Base-by-base conservation (phyloP, 2,888 invertebrate species). In the Sarcophaga rosellei region DNA sequence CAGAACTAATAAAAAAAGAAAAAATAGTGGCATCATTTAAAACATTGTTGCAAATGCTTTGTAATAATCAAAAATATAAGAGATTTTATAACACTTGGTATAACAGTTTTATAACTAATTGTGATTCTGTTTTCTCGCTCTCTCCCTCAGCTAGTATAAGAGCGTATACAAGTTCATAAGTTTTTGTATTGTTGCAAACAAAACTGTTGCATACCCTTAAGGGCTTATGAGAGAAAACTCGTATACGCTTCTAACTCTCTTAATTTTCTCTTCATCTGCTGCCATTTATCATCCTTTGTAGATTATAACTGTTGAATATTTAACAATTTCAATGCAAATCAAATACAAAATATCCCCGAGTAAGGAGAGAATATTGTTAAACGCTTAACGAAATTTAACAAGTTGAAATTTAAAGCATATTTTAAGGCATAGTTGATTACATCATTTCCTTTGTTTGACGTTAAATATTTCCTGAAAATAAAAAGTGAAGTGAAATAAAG, bases 271-370 rank as follows among this genome's bases (percentile, higher is more conserved):
- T 53, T 15, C 4, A 15, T 53, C 0, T 53, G 53, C 2, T 17
- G 53, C 0, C 6, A 21, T n/a, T 25, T 74, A 11, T 12, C 4
- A 47, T 11, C 25, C 25, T 11, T 44, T 90, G 88, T 88, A 90
- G 90, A 90, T 82, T 89, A 89, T 86, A 91, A 89, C 90, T 91
- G 91, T 90, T 91, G 91, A 91, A 89, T 90, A 86, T 44, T 76
- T 74, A 59, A 79, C 65, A 17, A 57, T 5, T 68, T 23, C 4
- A 53, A 53, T 62, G 45, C n/a, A 44, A 80, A 65, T 21, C 10
- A 17, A 25, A 15, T 8, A 8, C 44, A n/a, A 21, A 62, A 62
- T 59, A 45, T 47, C 3, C 0, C 8, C 5, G 4, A 1, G 53
- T 53, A 4, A 17, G 12, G 10, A 17, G 12, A 53, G 53, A 53